Evolutionary conservation across 2,888 invertebrate genomes (phyloP).

Genomic region (Eumerus sabulonum): DNA sequence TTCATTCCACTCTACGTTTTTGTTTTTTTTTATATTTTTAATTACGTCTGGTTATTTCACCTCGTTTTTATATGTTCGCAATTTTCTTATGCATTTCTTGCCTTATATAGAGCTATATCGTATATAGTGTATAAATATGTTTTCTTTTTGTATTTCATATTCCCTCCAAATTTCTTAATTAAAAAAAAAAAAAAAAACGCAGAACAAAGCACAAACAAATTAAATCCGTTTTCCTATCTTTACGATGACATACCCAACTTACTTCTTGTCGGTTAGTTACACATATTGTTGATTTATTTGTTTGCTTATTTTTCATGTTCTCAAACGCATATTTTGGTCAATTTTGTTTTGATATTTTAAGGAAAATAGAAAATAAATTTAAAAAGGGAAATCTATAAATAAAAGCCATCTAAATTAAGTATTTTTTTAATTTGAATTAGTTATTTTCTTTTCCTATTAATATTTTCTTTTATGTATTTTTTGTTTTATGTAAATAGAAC

Average conservation of each 20-base stretch:
- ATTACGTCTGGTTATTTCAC: background rate
- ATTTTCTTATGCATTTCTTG: conserved; percentile 31
- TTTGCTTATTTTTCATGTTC: too few relatives aligned
- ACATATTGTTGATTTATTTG: too few relatives aligned
- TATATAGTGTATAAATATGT: conserved; percentile 46
- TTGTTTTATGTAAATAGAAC: conserved; percentile 82
- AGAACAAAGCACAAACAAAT: too few relatives aligned
- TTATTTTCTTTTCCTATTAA: conserved; percentile 47
- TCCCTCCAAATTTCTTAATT: conserved; percentile 55
- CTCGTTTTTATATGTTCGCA: conserved; percentile 12
- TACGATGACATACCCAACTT: conserved; percentile 35
- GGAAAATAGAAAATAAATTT: background rate
- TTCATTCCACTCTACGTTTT: conserved; percentile 33
- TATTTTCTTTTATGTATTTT: conserved; percentile 79
- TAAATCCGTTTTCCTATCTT: conserved; percentile 13
- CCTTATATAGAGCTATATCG: conserved; percentile 44
- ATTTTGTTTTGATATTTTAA: conserved; percentile 10
- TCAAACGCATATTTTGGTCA: conserved; percentile 42
- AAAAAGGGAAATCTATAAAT: conserved; percentile 7
- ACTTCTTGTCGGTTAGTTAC: conserved; percentile 35
- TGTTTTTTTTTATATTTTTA: conserved; percentile 23
- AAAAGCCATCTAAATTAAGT: conserved; percentile 48
- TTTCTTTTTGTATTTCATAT: conserved; percentile 46
- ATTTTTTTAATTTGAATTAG: too few relatives aligned
- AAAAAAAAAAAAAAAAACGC: conserved; percentile 37